Evolutionary conservation across 2,797 vertebrate species (phyloP).

Genomic region (Selene dorsalis): DNA sequence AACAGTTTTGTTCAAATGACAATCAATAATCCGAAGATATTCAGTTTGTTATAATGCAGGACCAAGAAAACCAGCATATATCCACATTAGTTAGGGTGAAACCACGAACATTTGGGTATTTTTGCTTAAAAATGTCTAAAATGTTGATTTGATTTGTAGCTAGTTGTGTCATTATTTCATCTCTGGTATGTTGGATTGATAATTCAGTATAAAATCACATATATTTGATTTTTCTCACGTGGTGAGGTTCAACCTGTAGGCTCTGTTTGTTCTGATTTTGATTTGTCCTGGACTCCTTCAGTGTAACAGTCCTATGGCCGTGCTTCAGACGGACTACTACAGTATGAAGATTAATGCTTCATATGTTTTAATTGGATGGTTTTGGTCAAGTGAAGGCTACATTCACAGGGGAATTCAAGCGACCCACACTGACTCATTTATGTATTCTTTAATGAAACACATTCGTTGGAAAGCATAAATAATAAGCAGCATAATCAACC

Average conservation of each 20-base stretch:
- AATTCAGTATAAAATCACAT: not conserved
- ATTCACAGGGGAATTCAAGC: constrained; percentile 27
- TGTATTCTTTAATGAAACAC: constrained; percentile 33
- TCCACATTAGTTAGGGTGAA: not conserved
- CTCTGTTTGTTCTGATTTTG: constrained; percentile 22
- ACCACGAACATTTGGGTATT: not conserved
- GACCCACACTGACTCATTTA: not conserved
- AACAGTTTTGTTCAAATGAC: not conserved
- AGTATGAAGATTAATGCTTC: constrained; percentile 1
- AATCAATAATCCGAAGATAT: constrained; percentile 8
- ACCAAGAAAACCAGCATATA: not conserved
- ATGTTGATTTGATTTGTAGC: not conserved
- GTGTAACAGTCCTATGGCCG: constrained; percentile 1
- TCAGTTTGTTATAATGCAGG: not conserved
- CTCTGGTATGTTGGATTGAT: not conserved
- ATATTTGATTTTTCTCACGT: constrained; percentile 14
- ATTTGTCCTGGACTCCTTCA: constrained; percentile 19
- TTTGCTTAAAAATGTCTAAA: not conserved
- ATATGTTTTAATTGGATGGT: constrained; percentile 32
- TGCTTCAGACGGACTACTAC: constrained; percentile 17
- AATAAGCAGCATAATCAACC: constrained; percentile 41
- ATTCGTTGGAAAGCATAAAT: constrained; percentile 30
- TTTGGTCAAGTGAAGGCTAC: constrained; percentile 12
- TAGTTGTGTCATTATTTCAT: not conserved
- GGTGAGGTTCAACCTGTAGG: constrained; percentile 2